A percentile compares a stretch with the other conserved stretches of the same genome.
phyloP scores from a whole-genome alignment of 1,140 invertebrate genomes.

The Carposina sasakii region DNA sequence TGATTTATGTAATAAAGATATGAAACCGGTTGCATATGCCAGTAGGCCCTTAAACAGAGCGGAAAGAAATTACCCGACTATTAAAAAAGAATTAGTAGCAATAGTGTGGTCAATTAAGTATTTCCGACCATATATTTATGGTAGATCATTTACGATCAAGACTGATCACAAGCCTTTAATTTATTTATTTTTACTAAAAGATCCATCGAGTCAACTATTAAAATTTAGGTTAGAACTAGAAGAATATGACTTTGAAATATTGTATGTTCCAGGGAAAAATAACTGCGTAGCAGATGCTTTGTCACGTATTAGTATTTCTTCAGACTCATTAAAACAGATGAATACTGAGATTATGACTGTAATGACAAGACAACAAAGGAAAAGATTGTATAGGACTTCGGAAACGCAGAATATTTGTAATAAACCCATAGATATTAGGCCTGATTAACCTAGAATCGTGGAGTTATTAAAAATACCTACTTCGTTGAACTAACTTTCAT shows the following conservation, averaged over 20 bases:
- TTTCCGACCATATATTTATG: slow-evolving; percentile 57
- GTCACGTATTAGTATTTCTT: slow-evolving; percentile 12
- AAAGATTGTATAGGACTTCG: neutral
- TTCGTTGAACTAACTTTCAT: neutral
- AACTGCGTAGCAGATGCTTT: slow-evolving; percentile 24
- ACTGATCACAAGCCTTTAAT: slow-evolving; percentile 58
- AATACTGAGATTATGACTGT: slow-evolving; percentile 12
- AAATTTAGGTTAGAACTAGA: slow-evolving; percentile 49
- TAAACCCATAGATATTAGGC: neutral
- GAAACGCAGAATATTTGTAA: neutral
- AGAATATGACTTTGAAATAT: slow-evolving; percentile 45
- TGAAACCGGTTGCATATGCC: slow-evolving; percentile 47
- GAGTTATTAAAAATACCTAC: slow-evolving; percentile 5
- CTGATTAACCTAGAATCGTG: slow-evolving; percentile 9
- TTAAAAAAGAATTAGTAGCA: slow-evolving; percentile 69
- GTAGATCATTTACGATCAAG: slow-evolving; percentile 18
- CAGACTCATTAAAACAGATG: slow-evolving; percentile 18
- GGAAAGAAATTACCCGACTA: slow-evolving; percentile 51
- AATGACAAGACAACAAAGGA: slow-evolving; percentile 11
- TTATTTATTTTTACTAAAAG: slow-evolving; percentile 47
- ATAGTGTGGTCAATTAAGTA: slow-evolving; percentile 65
- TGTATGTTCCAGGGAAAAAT: slow-evolving; percentile 29
- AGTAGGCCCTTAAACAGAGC: slow-evolving; percentile 48
- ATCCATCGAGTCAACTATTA: slow-evolving; percentile 35
- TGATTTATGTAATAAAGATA: slow-evolving; percentile 40